These are phyloP conservation scores for Melitaea athalia DNA, from an alignment of 2,888 invertebrate genomes.

Conservation along the genomic window DNA sequence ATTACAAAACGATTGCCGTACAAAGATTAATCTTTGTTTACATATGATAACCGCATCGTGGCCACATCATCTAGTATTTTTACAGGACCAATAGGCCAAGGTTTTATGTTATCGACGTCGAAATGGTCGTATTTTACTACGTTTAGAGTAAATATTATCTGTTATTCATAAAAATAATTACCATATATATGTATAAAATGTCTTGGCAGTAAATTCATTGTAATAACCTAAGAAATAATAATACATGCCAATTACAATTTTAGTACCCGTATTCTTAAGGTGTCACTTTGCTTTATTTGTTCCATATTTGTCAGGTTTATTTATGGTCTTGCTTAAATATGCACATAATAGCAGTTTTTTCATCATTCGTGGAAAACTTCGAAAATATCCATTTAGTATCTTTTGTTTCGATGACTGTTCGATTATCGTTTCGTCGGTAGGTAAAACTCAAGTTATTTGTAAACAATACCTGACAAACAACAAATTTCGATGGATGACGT, in stretches of 20 bases:
- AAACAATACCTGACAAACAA: too few species aligned
- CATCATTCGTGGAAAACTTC: too few species aligned
- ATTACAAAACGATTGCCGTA: conserved; percentile 25
- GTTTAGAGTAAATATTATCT: background rate
- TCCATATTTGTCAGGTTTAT: too few species aligned
- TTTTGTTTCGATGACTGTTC: too few species aligned
- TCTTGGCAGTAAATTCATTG: background rate
- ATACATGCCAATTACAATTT: background rate
- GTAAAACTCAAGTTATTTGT: too few species aligned
- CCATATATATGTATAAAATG: background rate
- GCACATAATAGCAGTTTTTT: too few species aligned
- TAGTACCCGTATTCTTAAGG: too few species aligned
- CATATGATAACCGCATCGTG: conserved; percentile 29
- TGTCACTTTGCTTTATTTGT: too few species aligned
- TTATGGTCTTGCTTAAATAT: too few species aligned
- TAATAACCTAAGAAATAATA: background rate
- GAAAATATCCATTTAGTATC: too few species aligned
- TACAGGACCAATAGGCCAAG: conserved; percentile 31
- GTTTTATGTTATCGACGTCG: conserved; percentile 12
- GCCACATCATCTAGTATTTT: conserved; percentile 20
- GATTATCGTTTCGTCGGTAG: too few species aligned
- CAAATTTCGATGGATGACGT: too few species aligned
- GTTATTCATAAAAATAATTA: background rate
- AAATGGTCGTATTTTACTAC: background rate
- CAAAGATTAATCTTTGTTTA: conserved; percentile 35